Evolutionary conservation across 2,888 invertebrate species (phyloP), one percentile per base, ranked within the genome.

Genomic region (Synergus laeviventris): DNA sequence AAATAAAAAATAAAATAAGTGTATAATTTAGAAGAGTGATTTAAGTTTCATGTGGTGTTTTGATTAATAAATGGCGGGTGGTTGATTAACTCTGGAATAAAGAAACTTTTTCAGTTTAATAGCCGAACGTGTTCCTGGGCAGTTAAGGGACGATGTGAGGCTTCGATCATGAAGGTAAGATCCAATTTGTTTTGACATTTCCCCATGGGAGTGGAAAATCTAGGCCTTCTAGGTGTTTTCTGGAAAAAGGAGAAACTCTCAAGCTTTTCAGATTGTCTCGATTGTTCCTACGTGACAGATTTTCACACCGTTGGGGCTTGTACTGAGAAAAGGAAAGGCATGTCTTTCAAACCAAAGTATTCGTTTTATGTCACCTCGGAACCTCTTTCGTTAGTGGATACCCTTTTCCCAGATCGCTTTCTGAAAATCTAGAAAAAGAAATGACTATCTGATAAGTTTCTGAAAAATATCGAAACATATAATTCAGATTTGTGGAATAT

Each of bases 121-220:
- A 31, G 70, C 45, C 60, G 70, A 61, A 70, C n/a, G 61, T 76
- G 73, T 73, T 76, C 39, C 45, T 60, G 61, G 36, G 59, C 39
- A 31, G 36, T 21, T 31, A 76, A 39, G 73, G 45, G 76, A 76
- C 73, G 73, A 73, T 76, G 76, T 70, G 76, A 75, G 74, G 45
- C 49, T 73, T 73, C 39, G 76, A 76, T 61, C 61, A 76, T 76
- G 76, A 76, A 76, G 76, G 76, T 76, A 54, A 76, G 54, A 36
- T 60, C 60, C 18, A 39, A 64, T 64, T 42, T 21, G 18, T 18
- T 42, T 9, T 11, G 31, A 24, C 24, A 16, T 31, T 66, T 31
- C 49, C 49, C 49, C 8, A 12, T 11, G 21, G 31, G 16, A 31
- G 31, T 24, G n/a, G 42, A 21, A 21, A 24, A 24, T 59, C 14